These are phyloP conservation scores for Nudaria mundana DNA, from an alignment of 2,888 invertebrate species.

Conservation along the genomic window DNA sequence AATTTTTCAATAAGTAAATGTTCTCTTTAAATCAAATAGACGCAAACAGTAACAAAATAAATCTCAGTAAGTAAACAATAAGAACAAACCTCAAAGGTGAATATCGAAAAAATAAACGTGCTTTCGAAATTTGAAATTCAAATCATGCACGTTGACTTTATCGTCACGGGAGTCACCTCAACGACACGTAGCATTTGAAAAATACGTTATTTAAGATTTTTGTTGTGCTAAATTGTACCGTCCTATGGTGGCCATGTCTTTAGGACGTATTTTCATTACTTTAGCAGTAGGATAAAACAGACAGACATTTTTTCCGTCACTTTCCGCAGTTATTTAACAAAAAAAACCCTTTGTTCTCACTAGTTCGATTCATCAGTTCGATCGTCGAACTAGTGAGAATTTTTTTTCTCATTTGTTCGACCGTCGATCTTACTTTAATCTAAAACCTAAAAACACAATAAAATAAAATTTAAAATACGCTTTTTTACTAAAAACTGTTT, in stretches of 20 bases:
- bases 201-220: slow-evolving; percentile 19
- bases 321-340: too few relatives aligned
- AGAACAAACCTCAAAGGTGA: slow-evolving; percentile 75
- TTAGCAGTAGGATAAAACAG: too few relatives aligned
- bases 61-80: slow-evolving; percentile 72
- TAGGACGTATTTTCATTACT: too few relatives aligned
- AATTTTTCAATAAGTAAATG: neutral
- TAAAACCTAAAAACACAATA: too few relatives aligned
- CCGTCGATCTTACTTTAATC: too few relatives aligned
- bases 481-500: too few relatives aligned
- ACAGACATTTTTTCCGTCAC: too few relatives aligned
- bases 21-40: slow-evolving; percentile 3
- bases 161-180: slow-evolving; percentile 32
- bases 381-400: too few relatives aligned
- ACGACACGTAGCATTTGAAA: slow-evolving; percentile 24
- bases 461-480: too few relatives aligned
- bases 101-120: slow-evolving; percentile 57
- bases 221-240: slow-evolving; percentile 1
- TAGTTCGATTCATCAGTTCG: too few relatives aligned
- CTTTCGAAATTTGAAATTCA: slow-evolving; percentile 78
- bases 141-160: slow-evolving; percentile 73
- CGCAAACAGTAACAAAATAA: slow-evolving; percentile 59
- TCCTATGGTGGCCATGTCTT: neutral
- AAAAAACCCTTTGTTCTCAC: too few relatives aligned
- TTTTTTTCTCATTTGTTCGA: too few relatives aligned